phyloP scores from a whole-genome alignment of 2,797 vertebrate species.

The Myiotriccus ornatus region DNA sequence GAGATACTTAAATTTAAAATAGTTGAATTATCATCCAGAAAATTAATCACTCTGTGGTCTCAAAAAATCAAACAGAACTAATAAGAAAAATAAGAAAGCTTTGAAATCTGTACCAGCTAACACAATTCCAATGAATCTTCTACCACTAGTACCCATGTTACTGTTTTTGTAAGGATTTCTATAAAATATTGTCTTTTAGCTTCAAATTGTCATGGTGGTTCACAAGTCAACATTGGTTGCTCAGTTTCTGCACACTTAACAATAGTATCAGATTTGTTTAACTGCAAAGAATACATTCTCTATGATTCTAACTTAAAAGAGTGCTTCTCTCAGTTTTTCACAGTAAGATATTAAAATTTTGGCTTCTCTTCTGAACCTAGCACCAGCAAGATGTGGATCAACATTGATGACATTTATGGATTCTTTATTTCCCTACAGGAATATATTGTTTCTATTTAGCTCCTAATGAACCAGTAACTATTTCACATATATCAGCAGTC shows the following conservation, averaged over 20 bases:
- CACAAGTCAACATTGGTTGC: background rate
- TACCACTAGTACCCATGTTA: background rate
- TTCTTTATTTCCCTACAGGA: background rate
- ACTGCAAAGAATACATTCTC: background rate
- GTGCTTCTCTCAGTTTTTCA: background rate
- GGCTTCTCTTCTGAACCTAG: background rate
- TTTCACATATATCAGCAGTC: background rate
- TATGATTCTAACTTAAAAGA: background rate
- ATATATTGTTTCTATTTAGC: background rate
- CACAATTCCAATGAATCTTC: background rate
- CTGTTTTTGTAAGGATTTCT: background rate
- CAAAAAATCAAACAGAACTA: background rate
- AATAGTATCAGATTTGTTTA: background rate
- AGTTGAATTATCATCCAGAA: slow-evolving; percentile 55
- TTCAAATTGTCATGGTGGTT: background rate
- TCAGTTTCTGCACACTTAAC: background rate
- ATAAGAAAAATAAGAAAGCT: background rate
- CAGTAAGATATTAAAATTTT: background rate
- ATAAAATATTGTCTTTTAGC: background rate
- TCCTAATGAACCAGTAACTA: background rate
- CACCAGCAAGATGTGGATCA: background rate
- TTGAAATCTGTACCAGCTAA: background rate
- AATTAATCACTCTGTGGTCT: slow-evolving; percentile 34
- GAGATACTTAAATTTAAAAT: slow-evolving; percentile 45
- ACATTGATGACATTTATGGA: background rate